A percentile compares a stretch with the other conserved stretches of the same genome.
These are phyloP conservation scores for Kobus ellipsiprymnus DNA, from an alignment of 2,113 vertebrate genomes.

Conservation along the genomic window DNA sequence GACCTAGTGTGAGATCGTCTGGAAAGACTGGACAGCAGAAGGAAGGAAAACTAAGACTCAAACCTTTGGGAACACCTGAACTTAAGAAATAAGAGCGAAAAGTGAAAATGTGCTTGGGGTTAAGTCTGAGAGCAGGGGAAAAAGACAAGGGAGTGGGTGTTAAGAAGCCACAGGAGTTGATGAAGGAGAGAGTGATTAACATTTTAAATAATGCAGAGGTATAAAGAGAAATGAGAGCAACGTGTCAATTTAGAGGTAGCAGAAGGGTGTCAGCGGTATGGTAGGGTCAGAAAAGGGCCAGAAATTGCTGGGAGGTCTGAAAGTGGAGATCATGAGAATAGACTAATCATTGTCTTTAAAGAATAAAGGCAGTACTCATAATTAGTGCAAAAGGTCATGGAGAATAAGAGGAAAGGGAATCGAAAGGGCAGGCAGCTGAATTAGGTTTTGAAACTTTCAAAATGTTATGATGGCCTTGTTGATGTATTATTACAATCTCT, in stretches of 20 bases:
- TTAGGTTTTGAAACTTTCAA: background rate
- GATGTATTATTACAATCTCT: background rate
- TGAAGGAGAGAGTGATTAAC: background rate
- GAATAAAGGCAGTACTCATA: background rate
- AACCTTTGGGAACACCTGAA: background rate
- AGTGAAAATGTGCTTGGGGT: background rate
- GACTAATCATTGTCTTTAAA: background rate
- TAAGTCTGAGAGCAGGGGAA: background rate
- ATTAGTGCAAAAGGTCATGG: background rate
- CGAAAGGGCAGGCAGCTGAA: background rate
- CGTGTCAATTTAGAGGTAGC: background rate
- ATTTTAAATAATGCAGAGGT: background rate
- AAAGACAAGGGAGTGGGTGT: background rate
- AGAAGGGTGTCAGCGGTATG: background rate
- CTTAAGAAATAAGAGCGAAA: background rate
- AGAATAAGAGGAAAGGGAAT: background rate
- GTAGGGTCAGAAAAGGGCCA: background rate
- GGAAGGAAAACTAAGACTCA: background rate
- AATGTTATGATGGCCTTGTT: background rate
- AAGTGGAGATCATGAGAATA: background rate
- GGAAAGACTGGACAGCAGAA: background rate
- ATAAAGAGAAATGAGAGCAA: background rate
- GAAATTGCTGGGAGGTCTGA: background rate
- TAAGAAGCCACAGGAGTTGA: background rate
- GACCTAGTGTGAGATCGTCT: rapidly evolving